Base-by-base conservation (phyloP, 2,797 vertebrate species). In the Euthynnus affinis region DNA sequence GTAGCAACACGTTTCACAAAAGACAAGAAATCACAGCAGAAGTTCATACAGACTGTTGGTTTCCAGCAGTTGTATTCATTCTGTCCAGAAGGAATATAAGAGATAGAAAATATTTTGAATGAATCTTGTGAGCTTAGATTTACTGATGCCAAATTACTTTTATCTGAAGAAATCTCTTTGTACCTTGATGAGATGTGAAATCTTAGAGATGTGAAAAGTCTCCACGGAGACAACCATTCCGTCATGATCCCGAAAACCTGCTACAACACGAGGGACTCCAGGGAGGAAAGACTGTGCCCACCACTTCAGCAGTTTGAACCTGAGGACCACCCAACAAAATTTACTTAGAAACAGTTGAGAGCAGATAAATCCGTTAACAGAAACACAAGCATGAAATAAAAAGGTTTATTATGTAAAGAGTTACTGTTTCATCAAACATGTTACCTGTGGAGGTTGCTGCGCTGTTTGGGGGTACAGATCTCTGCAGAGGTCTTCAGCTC, bases 41-140 rank as follows among this genome's bases (percentile, higher is more conserved):
- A 98, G 90, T 98, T 98, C 97, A 98, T 97, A 60, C 97, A 98
- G 63, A 98, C 97, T 0, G 96, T 97, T 3, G 97, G 97, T 61
- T 95, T 97, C 97, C 97, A 98, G 94, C 96, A 96, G 60, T 96
- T 95, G 8, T 78, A 84, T 85, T 98, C 97, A 17, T 92, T 94
- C 97, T 98, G 71, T 53, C 63, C 48, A 70, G 44, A 76, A 25
- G 4, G 42, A 74, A 82, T 10, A 71, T 13, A 64, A 5, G 64
- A 67, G 34, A 32, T 9, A 64, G 18, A 44, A 53, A 23, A 15
- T 37, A 5, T 44, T 53, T 55, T 12, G 8, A 32, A 14, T 62
- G 13, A 18, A 63, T 58, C n/a, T 5, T n/a, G 7, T 25, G 1
- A 22, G 5, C 3, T 22, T 69, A 15, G 27, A 32, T 48, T 68